phyloP scores from a whole-genome alignment of 2,113 vertebrate genomes.

The Pardalotus punctatus region DNA sequence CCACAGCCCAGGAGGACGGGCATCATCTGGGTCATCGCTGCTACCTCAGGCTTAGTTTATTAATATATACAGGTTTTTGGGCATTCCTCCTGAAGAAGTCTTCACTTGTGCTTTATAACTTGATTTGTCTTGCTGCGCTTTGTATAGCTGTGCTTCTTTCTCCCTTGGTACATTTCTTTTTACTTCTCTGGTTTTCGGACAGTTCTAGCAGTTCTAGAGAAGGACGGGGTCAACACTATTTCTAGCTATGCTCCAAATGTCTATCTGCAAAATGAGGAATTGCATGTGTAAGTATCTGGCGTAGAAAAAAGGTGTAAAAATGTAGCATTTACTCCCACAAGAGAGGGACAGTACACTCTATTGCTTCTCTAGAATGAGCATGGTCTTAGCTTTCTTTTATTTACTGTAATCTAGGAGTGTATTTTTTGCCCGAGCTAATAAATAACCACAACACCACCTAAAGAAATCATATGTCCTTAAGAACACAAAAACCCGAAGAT shows the following conservation, averaged over 20 bases:
- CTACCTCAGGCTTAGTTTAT: neutral
- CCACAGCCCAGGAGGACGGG: neutral
- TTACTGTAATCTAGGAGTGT: neutral
- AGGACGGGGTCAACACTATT: neutral
- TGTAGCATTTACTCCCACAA: neutral
- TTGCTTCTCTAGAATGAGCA: neutral
- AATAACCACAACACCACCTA: neutral
- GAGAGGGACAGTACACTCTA: neutral
- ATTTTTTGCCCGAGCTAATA: neutral
- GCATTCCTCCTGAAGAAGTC: neutral
- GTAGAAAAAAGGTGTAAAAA: neutral
- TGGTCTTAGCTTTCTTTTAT: neutral
- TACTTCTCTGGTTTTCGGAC: conserved; percentile 6
- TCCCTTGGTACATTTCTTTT: neutral
- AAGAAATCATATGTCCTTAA: neutral
- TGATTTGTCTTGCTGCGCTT: neutral
- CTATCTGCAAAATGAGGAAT: neutral
- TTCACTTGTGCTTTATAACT: neutral
- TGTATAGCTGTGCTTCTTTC: neutral
- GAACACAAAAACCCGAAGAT: neutral
- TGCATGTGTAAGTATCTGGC: neutral
- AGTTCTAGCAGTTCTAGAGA: conserved; percentile 44
- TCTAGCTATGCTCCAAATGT: neutral
- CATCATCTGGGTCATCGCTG: neutral
- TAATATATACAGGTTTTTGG: neutral